Evolutionary conservation across 2,113 vertebrate species (phyloP).

Genomic region (Pseudopodoces humilis): DNA sequence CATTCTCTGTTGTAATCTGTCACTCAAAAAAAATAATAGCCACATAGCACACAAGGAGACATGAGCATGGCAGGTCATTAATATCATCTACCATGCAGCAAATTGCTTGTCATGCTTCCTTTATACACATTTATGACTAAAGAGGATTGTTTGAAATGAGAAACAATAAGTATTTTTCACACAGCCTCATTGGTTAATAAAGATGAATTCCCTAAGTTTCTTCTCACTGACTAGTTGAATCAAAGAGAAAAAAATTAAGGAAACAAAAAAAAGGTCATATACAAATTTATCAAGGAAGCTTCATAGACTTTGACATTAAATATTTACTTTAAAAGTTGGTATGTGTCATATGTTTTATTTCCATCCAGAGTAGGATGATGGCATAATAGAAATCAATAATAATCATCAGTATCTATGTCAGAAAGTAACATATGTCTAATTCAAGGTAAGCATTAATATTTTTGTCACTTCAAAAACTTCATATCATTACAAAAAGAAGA

Average conservation of each 20-base stretch:
- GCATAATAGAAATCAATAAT: constrained; percentile 6
- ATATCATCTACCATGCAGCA: constrained; percentile 67
- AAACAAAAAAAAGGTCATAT: neutral
- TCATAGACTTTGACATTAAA: constrained; percentile 40
- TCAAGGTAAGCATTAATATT: neutral
- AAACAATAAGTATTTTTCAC: constrained; percentile 54
- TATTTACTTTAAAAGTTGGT: constrained; percentile 20
- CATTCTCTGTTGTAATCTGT: constrained; percentile 37
- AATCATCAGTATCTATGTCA: neutral
- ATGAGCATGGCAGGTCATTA: constrained; percentile 67
- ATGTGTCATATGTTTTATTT: neutral
- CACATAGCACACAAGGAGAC: constrained; percentile 29
- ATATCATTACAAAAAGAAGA: neutral
- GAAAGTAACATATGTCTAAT: neutral
- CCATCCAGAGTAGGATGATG: neutral
- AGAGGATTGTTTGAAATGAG: constrained; percentile 34
- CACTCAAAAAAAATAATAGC: constrained; percentile 34
- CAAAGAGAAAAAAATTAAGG: neutral
- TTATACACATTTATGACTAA: constrained; percentile 70
- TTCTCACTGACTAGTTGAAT: neutral
- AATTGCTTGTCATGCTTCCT: constrained; percentile 74
- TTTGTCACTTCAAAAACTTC: neutral
- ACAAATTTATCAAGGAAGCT: constrained; percentile 6
- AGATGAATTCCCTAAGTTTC: neutral
- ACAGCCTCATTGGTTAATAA: constrained; percentile 3